These are phyloP conservation scores for Cichladusa arquata DNA, from an alignment of 2,113 vertebrate species.

Conservation along the genomic window DNA sequence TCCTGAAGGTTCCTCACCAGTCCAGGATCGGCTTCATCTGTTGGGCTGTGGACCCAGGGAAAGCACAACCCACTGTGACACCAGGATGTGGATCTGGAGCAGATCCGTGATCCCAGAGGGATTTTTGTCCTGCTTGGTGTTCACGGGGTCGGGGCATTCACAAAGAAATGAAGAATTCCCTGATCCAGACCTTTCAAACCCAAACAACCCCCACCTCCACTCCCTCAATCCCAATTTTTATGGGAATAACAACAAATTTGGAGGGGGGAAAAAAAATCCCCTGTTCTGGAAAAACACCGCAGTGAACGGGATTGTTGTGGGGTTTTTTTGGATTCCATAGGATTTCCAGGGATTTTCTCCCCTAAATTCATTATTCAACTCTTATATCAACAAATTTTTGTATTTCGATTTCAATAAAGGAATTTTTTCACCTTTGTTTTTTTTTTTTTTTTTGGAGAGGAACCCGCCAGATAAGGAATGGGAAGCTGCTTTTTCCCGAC, in stretches of 20 bases:
- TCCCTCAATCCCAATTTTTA: not conserved
- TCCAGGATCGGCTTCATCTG: too few species aligned
- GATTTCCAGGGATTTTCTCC: not conserved
- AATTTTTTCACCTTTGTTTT: not conserved
- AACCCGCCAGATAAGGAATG: not conserved
- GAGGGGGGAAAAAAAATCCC: not conserved
- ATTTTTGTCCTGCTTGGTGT: too few species aligned
- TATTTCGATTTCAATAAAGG: not conserved
- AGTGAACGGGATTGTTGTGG: not conserved
- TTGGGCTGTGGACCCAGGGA: too few species aligned
- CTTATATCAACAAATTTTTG: too few species aligned
- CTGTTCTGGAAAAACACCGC: not conserved
- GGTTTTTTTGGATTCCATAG: not conserved
- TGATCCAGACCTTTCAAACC: not conserved
- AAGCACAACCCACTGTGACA: too few species aligned
- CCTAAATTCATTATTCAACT: not conserved
- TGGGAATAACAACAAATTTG: not conserved
- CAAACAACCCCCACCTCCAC: rapidly evolving
- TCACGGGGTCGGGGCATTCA: not conserved
- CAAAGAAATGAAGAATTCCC: not conserved
- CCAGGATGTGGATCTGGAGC: too few species aligned
- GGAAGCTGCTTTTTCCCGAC: not conserved
- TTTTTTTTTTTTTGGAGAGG: not conserved
- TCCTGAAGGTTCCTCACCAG: too few species aligned
- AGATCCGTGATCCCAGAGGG: too few species aligned